Conservation (phyloP, 2,888 invertebrate genomes). For the Eustalomyia histrio region DNA sequence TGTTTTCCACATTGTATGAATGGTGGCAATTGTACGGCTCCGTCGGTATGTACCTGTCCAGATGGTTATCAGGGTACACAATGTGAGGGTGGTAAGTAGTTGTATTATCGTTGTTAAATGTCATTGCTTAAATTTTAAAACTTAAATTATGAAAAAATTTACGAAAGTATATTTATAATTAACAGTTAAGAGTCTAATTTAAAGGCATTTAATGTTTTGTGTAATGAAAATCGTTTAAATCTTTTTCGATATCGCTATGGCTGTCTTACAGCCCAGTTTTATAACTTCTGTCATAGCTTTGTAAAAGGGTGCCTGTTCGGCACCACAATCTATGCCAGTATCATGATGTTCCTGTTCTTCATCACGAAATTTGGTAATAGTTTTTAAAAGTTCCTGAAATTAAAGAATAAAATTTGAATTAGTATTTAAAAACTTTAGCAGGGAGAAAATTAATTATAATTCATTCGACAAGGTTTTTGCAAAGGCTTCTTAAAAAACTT, state of each 20-base stretch:
- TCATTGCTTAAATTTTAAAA: slow-evolving; percentile 11
- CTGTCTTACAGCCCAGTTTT: slow-evolving; percentile 94
- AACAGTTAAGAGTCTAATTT: neutral
- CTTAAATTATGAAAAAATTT: slow-evolving; percentile 25
- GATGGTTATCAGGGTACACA: slow-evolving; percentile 94
- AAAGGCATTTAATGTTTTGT: neutral
- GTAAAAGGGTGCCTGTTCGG: slow-evolving; percentile 97
- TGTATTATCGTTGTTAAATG: neutral
- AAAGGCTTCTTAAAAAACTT: no score
- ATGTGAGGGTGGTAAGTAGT: slow-evolving; percentile 90
- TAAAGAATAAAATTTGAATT: neutral
- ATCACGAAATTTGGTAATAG: slow-evolving; percentile 94
- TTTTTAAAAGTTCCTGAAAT: slow-evolving; percentile 87
- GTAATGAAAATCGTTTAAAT: slow-evolving; percentile 80
- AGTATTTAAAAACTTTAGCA: no score
- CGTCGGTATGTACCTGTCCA: slow-evolving; percentile 92
- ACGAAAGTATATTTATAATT: neutral
- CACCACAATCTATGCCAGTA: slow-evolving; percentile 94
- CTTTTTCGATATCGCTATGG: slow-evolving; percentile 95
- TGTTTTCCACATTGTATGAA: slow-evolving; percentile 96
- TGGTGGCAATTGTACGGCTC: slow-evolving; percentile 94
- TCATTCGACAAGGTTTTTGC: no score
- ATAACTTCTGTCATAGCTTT: slow-evolving; percentile 90
- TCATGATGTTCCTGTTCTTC: slow-evolving; percentile 99
- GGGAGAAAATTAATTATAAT: no score